Conservation (phyloP, 2,113 vertebrate genomes). For the Phoenicopterus ruber region DNA sequence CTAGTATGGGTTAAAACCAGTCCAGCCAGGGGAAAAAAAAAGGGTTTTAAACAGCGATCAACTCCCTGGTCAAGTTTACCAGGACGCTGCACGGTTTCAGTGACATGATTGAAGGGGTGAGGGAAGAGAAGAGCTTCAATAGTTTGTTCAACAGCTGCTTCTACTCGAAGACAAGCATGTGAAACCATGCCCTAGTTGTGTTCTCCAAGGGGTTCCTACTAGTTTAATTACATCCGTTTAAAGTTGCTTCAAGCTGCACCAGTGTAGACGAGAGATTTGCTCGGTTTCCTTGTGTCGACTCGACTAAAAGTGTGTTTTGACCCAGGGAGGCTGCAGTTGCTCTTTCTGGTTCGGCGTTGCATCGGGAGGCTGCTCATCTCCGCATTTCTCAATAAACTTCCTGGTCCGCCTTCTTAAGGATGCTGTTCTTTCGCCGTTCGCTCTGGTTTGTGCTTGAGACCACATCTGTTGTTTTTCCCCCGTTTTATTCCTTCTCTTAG, state of each 20-base stretch:
- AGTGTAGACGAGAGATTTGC: neutral
- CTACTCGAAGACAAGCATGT: neutral
- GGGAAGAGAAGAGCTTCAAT: neutral
- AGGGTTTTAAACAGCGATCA: neutral
- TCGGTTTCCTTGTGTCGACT: neutral
- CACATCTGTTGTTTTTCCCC: neutral
- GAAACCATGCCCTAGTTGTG: constrained; percentile 48
- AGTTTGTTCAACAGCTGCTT: neutral
- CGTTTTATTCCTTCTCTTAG: neutral
- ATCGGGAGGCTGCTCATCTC: neutral
- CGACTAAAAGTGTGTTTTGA: neutral
- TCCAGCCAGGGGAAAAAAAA: neutral
- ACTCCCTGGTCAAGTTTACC: neutral
- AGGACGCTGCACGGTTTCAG: neutral
- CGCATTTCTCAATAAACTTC: neutral
- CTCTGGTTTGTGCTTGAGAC: neutral
- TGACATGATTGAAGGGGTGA: neutral
- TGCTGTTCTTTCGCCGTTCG: neutral
- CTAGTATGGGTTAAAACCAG: neutral
- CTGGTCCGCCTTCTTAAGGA: neutral
- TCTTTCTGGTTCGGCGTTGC: neutral
- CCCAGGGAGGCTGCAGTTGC: neutral
- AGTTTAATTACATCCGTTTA: constrained; percentile 46
- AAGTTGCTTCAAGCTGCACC: neutral
- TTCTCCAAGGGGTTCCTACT: constrained; percentile 45